Percentiles rank a stretch among this genome's conserved stretches.
Evolutionary conservation across 2,797 vertebrate genomes (phyloP).

Genomic region (Sandelia bainsii): DNA sequence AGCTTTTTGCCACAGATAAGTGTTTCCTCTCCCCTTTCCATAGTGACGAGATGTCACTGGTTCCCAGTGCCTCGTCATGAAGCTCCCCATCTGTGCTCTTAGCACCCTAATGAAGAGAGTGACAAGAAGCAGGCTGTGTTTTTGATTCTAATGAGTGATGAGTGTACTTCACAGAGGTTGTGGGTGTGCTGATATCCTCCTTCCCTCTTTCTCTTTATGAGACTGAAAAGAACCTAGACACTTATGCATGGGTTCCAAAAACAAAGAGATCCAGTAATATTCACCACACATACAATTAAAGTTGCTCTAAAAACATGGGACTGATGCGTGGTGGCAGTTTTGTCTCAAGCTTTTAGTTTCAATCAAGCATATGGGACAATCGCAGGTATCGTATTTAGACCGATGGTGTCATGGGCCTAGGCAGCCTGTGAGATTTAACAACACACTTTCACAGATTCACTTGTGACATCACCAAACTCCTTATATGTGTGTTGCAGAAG

Average conservation of each 20-base stretch:
- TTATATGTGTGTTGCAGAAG: too few relatives aligned
- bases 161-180: constrained; percentile 50
- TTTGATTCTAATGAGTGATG: constrained; percentile 61
- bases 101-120: constrained; percentile 57
- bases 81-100: constrained; percentile 52
- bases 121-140: constrained; percentile 41
- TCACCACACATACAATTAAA: too few relatives aligned
- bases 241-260: background rate
- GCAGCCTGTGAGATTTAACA: too few relatives aligned
- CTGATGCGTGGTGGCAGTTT: too few relatives aligned
- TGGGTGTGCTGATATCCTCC: constrained; percentile 42
- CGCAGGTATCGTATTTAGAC: too few relatives aligned
- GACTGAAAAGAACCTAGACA: background rate
- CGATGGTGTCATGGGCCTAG: too few relatives aligned
- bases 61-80: constrained; percentile 26
- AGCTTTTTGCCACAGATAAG: constrained; percentile 35
- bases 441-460: too few relatives aligned
- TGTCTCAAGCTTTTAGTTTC: too few relatives aligned
- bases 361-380: too few relatives aligned
- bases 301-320: too few relatives aligned
- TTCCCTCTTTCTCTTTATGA: constrained; percentile 4
- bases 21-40: constrained; percentile 31
- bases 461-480: too few relatives aligned
- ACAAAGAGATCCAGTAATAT: too few relatives aligned
- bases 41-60: constrained; percentile 21